Base-by-base conservation (phyloP, 2,888 invertebrate species). In the Gymnosoma rotundatum region DNA sequence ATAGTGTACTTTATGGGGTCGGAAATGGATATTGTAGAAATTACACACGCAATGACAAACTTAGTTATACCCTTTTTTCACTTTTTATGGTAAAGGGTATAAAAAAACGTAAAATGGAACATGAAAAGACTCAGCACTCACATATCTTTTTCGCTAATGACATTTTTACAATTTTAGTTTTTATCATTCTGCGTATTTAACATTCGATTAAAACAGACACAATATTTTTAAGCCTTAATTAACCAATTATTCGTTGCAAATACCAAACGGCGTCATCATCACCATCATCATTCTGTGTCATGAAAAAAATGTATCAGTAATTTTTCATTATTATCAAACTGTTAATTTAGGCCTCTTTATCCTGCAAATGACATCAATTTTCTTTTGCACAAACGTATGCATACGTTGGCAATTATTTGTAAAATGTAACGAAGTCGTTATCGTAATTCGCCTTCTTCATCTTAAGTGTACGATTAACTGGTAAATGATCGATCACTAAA, bases 401-500 rank as follows among this genome's bases (percentile, higher is more conserved):
- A n/a, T 12, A 42, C 42, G 4, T 36, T 78, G 58, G 72, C 66
- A 73, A 70, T 75, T 81, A 69, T 69, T 80, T 66, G 42, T 63
- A 63, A 74, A 81, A 58, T 74, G 75, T 83, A 80, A 80, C 76
- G 73, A 73, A 76, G 78, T 69, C 60, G 78, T 81, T 84, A 81
- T 84, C 84, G 74, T 70, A 84, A 74, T 84, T 84, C 81, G 74
- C 81, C 84, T 84, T 32, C 54, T 69, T 63, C 63, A 48, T 70
- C 56, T 45, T 69, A 48, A 50, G n/a, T 64, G 56, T 70, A 21
- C 48, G 60, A 36, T 48, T 63, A 25, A 25, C 38, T 64, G 63
- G 54, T 63, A 84, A 84, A 84, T 78, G 78, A 84, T 84, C 74
- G 78, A 84, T 84, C 81, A 84, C 78, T 84, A 78, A 84, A 81